These are phyloP conservation scores for Pygoscelis antarcticus DNA, from an alignment of 2,113 vertebrate species.

Conservation along the genomic window DNA sequence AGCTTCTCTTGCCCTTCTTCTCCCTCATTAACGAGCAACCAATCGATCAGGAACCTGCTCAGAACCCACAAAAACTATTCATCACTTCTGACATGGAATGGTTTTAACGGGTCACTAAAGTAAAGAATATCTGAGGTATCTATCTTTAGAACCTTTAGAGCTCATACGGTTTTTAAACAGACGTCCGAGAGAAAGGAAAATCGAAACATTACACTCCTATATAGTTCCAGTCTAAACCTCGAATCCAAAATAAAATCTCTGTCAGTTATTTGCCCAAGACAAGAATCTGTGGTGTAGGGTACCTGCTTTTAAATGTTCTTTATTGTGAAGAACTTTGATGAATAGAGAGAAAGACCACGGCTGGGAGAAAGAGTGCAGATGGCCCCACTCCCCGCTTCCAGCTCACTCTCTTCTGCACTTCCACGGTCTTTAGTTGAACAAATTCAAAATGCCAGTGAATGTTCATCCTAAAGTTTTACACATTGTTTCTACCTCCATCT, in stretches of 20 bases:
- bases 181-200: background rate
- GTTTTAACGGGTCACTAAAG: slow-evolving; percentile 61
- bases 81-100: slow-evolving; percentile 68
- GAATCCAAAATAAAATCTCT: background rate
- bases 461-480: background rate
- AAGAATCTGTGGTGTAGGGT: background rate
- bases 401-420: background rate
- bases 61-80: slow-evolving; percentile 74
- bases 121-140: slow-evolving; percentile 50
- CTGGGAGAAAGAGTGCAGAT: background rate
- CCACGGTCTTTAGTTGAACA: background rate
- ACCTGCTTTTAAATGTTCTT: background rate
- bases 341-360: background rate
- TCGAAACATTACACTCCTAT: background rate
- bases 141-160: slow-evolving; percentile 37
- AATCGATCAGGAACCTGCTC: slow-evolving; percentile 71
- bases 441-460: background rate
- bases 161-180: background rate
- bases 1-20: slow-evolving; percentile 56
- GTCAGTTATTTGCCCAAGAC: background rate
- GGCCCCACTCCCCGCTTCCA: background rate
- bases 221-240: background rate
- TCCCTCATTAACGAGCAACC: slow-evolving; percentile 68
- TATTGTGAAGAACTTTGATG: background rate
- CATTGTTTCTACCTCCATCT: background rate